These are phyloP conservation scores for Schlechtendalia chinensis DNA, from an alignment of 1,140 invertebrate genomes.

Conservation along the genomic window DNA sequence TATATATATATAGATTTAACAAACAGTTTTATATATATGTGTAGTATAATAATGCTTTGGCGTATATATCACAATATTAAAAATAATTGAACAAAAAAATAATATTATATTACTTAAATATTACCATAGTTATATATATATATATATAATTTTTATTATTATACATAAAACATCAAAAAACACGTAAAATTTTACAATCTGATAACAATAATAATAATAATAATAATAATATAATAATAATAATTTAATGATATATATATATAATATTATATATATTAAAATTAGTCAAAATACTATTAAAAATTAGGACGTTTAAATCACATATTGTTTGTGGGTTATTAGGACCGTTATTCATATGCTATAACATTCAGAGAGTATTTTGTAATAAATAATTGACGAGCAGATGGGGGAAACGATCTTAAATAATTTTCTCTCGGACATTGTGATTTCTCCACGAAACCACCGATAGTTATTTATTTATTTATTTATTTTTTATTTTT, in stretches of 20 bases:
- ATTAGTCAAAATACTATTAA: slow-evolving; percentile 42
- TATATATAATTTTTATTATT: slow-evolving; percentile 3
- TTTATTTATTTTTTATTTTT: not conserved
- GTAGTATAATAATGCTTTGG: slow-evolving; percentile 26
- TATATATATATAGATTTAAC: slow-evolving; percentile 8
- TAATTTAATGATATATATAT: slow-evolving; percentile 31
- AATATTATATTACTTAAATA: slow-evolving; percentile 30
- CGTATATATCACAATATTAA: slow-evolving; percentile 45
- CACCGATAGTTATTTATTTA: not conserved
- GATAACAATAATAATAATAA: slow-evolving; percentile 44
- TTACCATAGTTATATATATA: slow-evolving; percentile 23
- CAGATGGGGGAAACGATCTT: slow-evolving; percentile 2
- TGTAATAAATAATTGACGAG: slow-evolving; percentile 32
- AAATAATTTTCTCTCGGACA: not conserved
- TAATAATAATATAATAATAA: slow-evolving; percentile 31
- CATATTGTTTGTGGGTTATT: slow-evolving; percentile 3
- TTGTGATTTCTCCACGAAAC: not conserved
- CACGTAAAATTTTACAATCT: slow-evolving; percentile 35
- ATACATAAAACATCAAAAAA: slow-evolving; percentile 32
- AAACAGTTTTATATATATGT: slow-evolving; percentile 7
- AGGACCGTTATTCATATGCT: slow-evolving; percentile 6
- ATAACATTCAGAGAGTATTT: not conserved
- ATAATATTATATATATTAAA: not conserved
- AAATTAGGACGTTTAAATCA: slow-evolving; percentile 47
- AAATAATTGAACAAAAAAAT: slow-evolving; percentile 37